A percentile compares a stretch with the other conserved stretches of the same genome.
Conservation (phyloP, 1,140 invertebrate genomes). For the Sitophilus oryzae region DNA sequence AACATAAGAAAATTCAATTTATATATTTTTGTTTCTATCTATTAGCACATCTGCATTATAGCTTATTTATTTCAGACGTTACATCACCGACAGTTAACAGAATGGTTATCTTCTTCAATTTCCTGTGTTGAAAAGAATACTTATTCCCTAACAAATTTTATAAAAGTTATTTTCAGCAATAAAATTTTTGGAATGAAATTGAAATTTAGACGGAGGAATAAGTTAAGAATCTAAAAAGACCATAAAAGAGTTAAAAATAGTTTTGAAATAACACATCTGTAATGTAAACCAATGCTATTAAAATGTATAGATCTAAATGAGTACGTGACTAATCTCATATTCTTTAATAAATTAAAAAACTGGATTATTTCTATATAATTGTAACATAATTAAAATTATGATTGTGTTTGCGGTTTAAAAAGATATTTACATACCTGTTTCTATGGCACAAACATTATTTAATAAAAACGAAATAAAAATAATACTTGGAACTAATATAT, state of each 20-base stretch:
- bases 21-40: neutral
- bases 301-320: too few relatives aligned
- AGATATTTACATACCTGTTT: constrained; percentile 10
- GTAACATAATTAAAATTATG: neutral
- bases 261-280: too few relatives aligned
- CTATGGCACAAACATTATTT: constrained; percentile 9
- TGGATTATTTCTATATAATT: neutral
- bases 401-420: neutral
- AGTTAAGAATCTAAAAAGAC: too few relatives aligned
- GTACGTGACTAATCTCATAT: neutral
- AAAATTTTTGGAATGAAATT: neutral
- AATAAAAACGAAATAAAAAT: constrained; percentile 6
- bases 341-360: neutral
- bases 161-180: neutral
- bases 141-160: too few relatives aligned
- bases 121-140: constrained; percentile 3
- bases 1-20: neutral
- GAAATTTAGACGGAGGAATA: too few relatives aligned
- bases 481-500: too few relatives aligned
- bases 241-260: too few relatives aligned
- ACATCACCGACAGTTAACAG: constrained; percentile 4
- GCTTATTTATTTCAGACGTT: neutral
- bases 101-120: neutral
- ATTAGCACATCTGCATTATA: neutral
- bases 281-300: too few relatives aligned